Conservation (phyloP, 1,140 invertebrate genomes). For the Panagrolaimus sp. region DNA sequence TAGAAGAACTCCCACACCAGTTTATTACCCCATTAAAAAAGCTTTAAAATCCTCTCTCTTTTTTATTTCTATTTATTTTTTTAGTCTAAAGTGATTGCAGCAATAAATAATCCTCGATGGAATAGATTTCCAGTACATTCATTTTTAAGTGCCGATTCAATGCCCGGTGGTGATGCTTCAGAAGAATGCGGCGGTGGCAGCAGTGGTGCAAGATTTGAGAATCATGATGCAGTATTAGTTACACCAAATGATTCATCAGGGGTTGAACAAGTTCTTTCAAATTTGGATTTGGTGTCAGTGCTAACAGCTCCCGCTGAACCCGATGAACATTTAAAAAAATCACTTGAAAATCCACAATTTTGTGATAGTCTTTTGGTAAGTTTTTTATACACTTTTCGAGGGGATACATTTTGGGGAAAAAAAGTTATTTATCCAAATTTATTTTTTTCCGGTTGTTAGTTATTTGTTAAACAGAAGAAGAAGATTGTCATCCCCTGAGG, state of each 20-base stretch:
- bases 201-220: neutral
- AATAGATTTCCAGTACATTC: slow-evolving; percentile 58
- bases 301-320: slow-evolving; percentile 17
- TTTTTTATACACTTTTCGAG: neutral
- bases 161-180: slow-evolving; percentile 51
- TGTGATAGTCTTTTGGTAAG: neutral
- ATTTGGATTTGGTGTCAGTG: slow-evolving; percentile 18
- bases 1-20: too few species aligned
- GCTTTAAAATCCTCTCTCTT: too few species aligned
- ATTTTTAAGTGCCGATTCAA: slow-evolving; percentile 43
- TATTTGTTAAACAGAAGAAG: too few species aligned
- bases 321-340: neutral
- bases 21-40: too few species aligned
- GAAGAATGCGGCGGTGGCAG: slow-evolving; percentile 32
- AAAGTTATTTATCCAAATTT: too few species aligned
- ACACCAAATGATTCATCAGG: neutral
- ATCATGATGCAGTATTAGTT: slow-evolving; percentile 4
- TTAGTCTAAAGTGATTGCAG: slow-evolving; percentile 73
- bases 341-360: neutral
- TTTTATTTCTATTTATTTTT: slow-evolving; percentile 15
- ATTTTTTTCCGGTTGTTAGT: too few species aligned
- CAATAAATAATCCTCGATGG: slow-evolving; percentile 81
- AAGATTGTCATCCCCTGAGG: too few species aligned
- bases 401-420: too few species aligned
- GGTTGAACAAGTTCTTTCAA: slow-evolving; percentile 3